Conservation (phyloP, 2,888 invertebrate genomes). For the Tachystola acroxantha region DNA sequence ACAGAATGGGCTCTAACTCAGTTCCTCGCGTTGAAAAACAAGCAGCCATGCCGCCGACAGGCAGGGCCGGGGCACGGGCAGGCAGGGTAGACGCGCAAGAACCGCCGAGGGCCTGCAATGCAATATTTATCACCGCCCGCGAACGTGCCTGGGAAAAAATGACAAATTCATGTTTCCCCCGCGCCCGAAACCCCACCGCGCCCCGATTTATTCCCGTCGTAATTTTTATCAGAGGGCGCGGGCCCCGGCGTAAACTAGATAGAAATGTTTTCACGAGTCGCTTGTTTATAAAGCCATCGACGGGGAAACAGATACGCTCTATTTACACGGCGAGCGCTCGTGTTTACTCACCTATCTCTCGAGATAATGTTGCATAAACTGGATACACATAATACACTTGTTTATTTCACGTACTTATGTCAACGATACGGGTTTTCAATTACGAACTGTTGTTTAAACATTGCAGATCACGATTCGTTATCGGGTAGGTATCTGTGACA, state of each 20-base stretch:
- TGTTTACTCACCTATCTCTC: conserved; percentile 63
- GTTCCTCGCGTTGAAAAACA: conserved; percentile 62
- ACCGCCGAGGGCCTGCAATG: conserved; percentile 63
- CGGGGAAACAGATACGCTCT: conserved; percentile 68
- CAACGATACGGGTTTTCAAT: conserved; percentile 46
- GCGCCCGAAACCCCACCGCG: conserved; percentile 30
- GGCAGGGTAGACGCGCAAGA: conserved; percentile 35
- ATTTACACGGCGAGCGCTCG: conserved; percentile 55
- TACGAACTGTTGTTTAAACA: conserved; percentile 34
- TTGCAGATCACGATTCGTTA: conserved; percentile 33
- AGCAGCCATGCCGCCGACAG: conserved; percentile 49
- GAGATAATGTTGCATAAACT: conserved; percentile 69
- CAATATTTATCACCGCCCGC: conserved; percentile 74
- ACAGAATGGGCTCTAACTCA: conserved; percentile 58
- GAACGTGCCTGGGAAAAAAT: conserved; percentile 75
- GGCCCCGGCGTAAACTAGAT: conserved; percentile 61
- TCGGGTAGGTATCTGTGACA: conserved; percentile 42
- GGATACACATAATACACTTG: conserved; percentile 38
- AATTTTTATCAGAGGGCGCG: conserved; percentile 71
- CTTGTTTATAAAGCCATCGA: conserved; percentile 74
- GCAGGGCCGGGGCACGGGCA: conserved; percentile 55
- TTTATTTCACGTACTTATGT: conserved; percentile 44
- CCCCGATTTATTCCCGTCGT: conserved; percentile 68
- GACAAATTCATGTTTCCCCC: conserved; percentile 73
- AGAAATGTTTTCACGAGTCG: conserved; percentile 71